Evolutionary conservation across 2,113 vertebrate genomes (phyloP).

Genomic region (Nanorana parkeri): DNA sequence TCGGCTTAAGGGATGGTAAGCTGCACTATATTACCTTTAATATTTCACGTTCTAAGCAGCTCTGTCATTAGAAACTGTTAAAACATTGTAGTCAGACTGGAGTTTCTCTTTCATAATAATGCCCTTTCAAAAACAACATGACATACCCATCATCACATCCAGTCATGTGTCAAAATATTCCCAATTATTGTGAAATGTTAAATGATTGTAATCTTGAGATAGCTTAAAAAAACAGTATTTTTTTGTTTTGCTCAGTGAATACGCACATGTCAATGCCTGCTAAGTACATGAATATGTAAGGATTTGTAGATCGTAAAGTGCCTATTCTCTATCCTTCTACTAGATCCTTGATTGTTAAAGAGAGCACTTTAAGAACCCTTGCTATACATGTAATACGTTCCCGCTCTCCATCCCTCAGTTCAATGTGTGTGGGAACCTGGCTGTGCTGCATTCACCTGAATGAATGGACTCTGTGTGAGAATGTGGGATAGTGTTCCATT

Average conservation of each 20-base stretch:
- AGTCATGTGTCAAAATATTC: background rate
- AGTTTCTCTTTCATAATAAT: background rate
- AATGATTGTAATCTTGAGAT: background rate
- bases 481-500: constrained; percentile 44
- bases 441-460: constrained; percentile 41
- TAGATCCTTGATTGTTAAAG: background rate
- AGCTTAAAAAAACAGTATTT: background rate
- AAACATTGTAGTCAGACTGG: background rate
- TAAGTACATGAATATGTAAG: background rate
- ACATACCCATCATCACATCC: too few species aligned
- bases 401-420: background rate
- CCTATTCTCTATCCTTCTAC: background rate
- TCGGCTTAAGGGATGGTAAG: too few species aligned
- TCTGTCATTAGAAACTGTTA: background rate
- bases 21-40: too few species aligned
- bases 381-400: constrained; percentile 17
- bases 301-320: background rate
- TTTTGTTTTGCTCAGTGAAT: background rate
- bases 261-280: background rate
- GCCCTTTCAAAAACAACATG: background rate
- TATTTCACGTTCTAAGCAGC: too few species aligned
- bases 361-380: constrained; percentile 10
- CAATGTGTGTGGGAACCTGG: constrained; percentile 42
- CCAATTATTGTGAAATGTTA: constrained; percentile 7
- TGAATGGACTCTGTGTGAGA: constrained; percentile 41